Evolutionary conservation across 1,140 invertebrate species (phyloP), one percentile per base, ranked within the genome.

Genomic region (Eriosoma lanigerum): DNA sequence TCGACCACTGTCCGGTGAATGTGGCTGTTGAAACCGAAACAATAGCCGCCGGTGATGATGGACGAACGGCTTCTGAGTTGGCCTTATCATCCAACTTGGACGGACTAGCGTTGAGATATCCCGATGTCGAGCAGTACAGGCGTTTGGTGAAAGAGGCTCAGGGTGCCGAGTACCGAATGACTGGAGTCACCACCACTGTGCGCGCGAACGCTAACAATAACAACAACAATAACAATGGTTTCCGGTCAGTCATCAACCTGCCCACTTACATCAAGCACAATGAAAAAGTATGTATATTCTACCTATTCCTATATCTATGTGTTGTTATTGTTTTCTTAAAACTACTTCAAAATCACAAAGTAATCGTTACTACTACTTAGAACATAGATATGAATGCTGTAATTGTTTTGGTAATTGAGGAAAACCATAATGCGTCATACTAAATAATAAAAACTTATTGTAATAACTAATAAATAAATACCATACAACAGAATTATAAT

Each of bases 251-350:
- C 81, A 90, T 95, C 9, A 93, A 91, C 83, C 85, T 96, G 56
- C 94, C 94, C 0, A 95, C 94, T 0, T 96, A 92, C 83, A 89
- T 95, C 50, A 90, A 89, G 58, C 91, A 92, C 83, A 91, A 91
- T 0, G 92, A 94, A 84, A 91, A 89, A 81, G 84, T 84, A 21
- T 21, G 58, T 60, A 26, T 26, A 29, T n/a, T n/a, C n/a, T n/a
- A n/a, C n/a, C n/a, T n/a, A n/a, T n/a, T n/a, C n/a, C n/a, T n/a
- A n/a, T n/a, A n/a, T n/a, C n/a, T n/a, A n/a, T n/a, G n/a, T n/a
- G n/a, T n/a, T n/a, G n/a, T n/a, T n/a, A n/a, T n/a, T n/a, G n/a
- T n/a, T n/a, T n/a, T n/a, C n/a, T n/a, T n/a, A n/a, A n/a, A n/a
- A n/a, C n/a, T n/a, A n/a, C n/a, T n/a, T n/a, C n/a, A n/a, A n/a